Evolutionary conservation across 2,113 vertebrate species (phyloP), one percentile per base, ranked within the genome.

Genomic region (Nycticorax nycticorax): DNA sequence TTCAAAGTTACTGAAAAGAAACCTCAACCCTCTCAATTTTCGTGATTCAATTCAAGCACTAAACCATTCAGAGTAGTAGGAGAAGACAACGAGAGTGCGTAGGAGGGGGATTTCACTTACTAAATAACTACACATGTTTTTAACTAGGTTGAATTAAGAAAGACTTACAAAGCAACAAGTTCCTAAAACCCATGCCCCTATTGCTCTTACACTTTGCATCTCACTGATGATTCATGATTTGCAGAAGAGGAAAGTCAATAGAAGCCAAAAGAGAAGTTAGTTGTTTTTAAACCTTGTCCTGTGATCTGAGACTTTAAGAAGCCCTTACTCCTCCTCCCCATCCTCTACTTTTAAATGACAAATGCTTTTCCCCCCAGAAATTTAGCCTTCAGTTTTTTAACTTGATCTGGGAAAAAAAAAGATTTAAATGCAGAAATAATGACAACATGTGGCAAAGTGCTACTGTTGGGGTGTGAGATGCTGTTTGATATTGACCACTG

Each of bases 71-170:
- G 20, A 72, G 45, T 32, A 81, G 48, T 39, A 76, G 41, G 26
- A 93, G 77, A 87, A 69, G 75, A 69, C 1, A 6, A 88, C 0
- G 1, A 79, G 77, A 77, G 23, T 24, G 37, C 53, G 86, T 91
- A 84, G 94, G 92, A 92, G 60, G 48, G 41, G 33, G n/a, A 48
- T 82, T 95, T 93, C 48, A 55, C 62, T 93, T 86, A 33, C 57
- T 85, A 82, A 91, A 64, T 57, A 79, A 56, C 59, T 87, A 52
- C 41, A 82, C 64, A 87, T 1, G 0, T 72, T 94, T 96, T 81
- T 9, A 84, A 92, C 37, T 33, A 41, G 69, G 62, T 72, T 68
- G 76, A 88, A 93, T 81, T 92, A 72, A 84, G 86, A 68, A 81
- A 45, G 56, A 59, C 52, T 91, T 88, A 32, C 12, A 68, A 71